Base-by-base conservation (phyloP, 1,140 invertebrate species). In the Meloidogyne hapla region DNA sequence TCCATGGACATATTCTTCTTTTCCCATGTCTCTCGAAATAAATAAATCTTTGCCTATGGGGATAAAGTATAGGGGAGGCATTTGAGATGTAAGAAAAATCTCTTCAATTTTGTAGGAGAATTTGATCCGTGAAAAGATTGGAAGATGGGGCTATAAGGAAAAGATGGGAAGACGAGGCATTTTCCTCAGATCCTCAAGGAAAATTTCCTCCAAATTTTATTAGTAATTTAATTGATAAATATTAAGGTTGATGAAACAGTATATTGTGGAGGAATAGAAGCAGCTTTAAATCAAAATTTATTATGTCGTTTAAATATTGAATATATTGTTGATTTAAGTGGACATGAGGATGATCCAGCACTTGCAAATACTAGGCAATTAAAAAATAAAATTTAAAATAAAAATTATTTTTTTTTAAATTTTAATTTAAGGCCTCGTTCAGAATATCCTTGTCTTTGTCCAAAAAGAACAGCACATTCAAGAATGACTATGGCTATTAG, bases 261-360 rank as follows among this genome's bases (percentile, higher is more conserved):
- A n/a, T 81, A 68, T 62, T 81, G 81, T 40, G 80, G 80, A n/a
- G 81, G 81, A 13, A 73, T 81, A 33, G 79, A 81, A 23, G 79
- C 80, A 12, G 80, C 66, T 10, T 76, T 80, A 72, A 81, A 81
- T 56, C 66, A 81, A 18, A 81, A 81, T 62, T 56, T 81, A 26
- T 56, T 81, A 10, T 81, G 80, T 69, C 80, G 80, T 40, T 40
- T 81, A 48, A 81, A 81, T 33, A 81, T 81, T 33, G 81, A 81
- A 63, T 83, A 81, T 68, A 80, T 81, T 69, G 82, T 81, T 21
- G 80, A 81, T 76, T 67, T 81, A 28, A 81, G 79, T 65, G 81
- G 80, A 9, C 74, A 81, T 26, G 81, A 81, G 8, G 78, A 83
- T 28, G 80, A 81, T 13, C 65, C 73, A 45, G 13, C 64, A 12